Evolutionary conservation across 2,113 vertebrate genomes (phyloP).

Genomic region (Sylvilagus bachmani): DNA sequence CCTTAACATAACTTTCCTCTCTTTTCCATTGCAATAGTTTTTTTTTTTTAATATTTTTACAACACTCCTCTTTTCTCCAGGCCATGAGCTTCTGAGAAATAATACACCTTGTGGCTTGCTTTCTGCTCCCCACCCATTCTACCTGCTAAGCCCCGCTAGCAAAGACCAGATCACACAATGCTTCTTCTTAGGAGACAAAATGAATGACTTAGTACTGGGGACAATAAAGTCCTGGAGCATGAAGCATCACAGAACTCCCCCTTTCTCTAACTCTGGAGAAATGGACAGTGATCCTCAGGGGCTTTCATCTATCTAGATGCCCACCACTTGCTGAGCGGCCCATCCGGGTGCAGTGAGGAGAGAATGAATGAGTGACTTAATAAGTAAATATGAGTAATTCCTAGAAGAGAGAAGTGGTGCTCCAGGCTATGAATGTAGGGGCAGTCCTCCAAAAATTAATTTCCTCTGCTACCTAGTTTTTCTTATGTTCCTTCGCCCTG

Average conservation of each 20-base stretch:
- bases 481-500: neutral
- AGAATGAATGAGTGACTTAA: neutral
- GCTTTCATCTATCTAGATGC: neutral
- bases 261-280: neutral
- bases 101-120: neutral
- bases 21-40: no score
- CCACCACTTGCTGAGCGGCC: rapidly evolving
- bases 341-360: neutral
- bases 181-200: neutral
- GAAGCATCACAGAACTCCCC: neutral
- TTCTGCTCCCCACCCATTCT: neutral
- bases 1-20: neutral
- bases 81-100: neutral
- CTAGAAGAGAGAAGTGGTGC: neutral
- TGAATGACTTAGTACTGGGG: neutral
- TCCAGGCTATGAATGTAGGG: neutral
- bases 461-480: neutral
- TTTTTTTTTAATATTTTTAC: neutral
- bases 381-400: neutral
- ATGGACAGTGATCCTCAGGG: neutral
- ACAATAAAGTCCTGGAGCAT: neutral
- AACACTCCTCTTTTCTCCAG: neutral
- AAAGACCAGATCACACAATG: no score
- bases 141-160: neutral
- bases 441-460: neutral